These are phyloP conservation scores for Alectoris magna DNA, from an alignment of 2,797 vertebrate species.

Conservation along the genomic window DNA sequence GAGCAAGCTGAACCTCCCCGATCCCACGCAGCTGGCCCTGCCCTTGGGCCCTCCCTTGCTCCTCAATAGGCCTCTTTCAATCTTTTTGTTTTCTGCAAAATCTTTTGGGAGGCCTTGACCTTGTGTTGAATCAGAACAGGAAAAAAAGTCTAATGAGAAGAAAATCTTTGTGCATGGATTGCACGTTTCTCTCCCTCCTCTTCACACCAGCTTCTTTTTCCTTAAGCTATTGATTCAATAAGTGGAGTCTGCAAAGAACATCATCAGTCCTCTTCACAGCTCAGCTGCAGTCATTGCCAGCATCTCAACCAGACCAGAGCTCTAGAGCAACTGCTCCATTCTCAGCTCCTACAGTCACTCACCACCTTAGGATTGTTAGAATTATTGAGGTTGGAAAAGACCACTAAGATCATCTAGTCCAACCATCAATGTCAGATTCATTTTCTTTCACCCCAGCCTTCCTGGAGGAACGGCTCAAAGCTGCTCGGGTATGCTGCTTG, in stretches of 20 bases:
- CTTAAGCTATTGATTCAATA: neutral
- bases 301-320: neutral
- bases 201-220: neutral
- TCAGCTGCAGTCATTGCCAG: accelerated
- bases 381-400: too few relatives aligned
- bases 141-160: neutral
- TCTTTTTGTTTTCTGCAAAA: neutral
- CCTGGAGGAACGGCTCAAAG: neutral
- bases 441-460: neutral
- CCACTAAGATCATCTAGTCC: too few relatives aligned
- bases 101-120: neutral
- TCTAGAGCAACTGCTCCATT: neutral
- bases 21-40: neutral
- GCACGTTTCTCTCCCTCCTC: neutral
- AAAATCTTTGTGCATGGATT: neutral
- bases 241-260: neutral
- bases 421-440: neutral
- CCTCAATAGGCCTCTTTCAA: neutral
- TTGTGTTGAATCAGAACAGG: neutral
- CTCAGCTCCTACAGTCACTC: neutral
- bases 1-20: neutral
- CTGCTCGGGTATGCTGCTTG: neutral
- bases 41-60: neutral
- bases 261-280: neutral
- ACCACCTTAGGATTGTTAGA: neutral